Base-by-base conservation (phyloP, 2,113 vertebrate species). In the Callithrix jacchus region DNA sequence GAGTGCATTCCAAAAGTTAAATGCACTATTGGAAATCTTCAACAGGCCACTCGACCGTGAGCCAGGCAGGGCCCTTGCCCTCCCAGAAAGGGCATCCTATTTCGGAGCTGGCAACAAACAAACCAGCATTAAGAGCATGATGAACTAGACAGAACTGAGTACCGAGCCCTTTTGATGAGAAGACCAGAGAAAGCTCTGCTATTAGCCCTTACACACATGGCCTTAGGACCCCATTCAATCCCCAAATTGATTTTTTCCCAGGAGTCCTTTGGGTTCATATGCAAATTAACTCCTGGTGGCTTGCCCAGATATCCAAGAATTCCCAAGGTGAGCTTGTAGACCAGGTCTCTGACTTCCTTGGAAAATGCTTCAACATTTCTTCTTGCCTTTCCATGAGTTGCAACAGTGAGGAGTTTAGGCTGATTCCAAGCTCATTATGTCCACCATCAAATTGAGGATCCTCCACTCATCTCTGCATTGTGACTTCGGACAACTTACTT, bases 251-350 rank as follows among this genome's bases (percentile, higher is more conserved):
- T 32, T 37, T 49, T 87, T 89, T 30, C 80, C 71, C 61, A 76
- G 93, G 20, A 49, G 17, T 7, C 45, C 10, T 87, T 21, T 27
- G 2, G 11, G 16, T 79, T 21, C 47, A 12, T 47, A 47, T n/a
- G 54, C 40, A 93, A 84, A 96, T 84, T 40, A 92, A n/a, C 35
- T n/a, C 27, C 11, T 64, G 16, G 13, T 45, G 84, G 10, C 11
- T 47, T 56, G 35, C 30, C 27, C 61, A 86, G 16, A 74, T 52
- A 52, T 6, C 42, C 66, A n/a, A 56, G 52, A n/a, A 2, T 61
- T 61, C 52, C 42, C 66, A 23, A 95, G 54, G 18, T 71, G 66
- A 83, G 32, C 58, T 27, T 30, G 37, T 16, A 25, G 16, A n/a
- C 6, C 20, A 74, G 12, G 7, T 49, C 6, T 18, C 11, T 9